Evolutionary conservation across 2,113 vertebrate genomes (phyloP), one percentile per base, ranked within the genome.

Genomic region (Fregata magnificens): DNA sequence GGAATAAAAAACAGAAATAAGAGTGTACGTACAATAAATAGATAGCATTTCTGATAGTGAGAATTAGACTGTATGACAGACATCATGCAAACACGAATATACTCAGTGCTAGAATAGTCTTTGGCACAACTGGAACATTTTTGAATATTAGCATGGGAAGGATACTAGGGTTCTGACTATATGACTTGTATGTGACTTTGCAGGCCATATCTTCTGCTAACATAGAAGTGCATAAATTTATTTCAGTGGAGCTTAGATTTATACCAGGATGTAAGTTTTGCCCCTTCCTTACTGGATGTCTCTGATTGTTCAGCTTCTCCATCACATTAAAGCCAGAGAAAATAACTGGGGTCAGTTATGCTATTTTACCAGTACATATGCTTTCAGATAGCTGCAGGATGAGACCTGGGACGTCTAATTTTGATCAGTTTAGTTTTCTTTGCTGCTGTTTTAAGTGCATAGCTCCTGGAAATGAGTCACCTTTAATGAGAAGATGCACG

Each of bases 1-100:
- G 38, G 55, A 88, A 88, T 78, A 74, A 88, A 90, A 95, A 71
- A 25, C 13, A 90, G 47, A 96, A 95, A 76, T 62, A 87, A 70
- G 44, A 94, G 21, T 53, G 9, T 44, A 52, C 0, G 0, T 47
- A 45, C 17, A 74, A 74, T 73, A 87, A 77, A 55, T 34, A 62
- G 28, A 61, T 49, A 49, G 0, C 0, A 40, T 74, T 96, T 66
- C n/a, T 90, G 44, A 67, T 42, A 86, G 13, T 7, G 4, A 80
- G 8, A 91, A 78, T 65, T 89, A 45, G 10, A 22, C 14, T 63
- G 15, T 32, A 40, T 84, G 56, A 79, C 16, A 83, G 80, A 74
- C 13, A 32, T 25, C 29, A 90, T 9, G 8, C 3, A 40, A 71
- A 86, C 83, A 52, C 71, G 47, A 88, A 63, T 58, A 62, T 25